These are phyloP conservation scores for Pachliopta kotzebuea DNA, from an alignment of 2,888 invertebrate genomes.

Conservation along the genomic window DNA sequence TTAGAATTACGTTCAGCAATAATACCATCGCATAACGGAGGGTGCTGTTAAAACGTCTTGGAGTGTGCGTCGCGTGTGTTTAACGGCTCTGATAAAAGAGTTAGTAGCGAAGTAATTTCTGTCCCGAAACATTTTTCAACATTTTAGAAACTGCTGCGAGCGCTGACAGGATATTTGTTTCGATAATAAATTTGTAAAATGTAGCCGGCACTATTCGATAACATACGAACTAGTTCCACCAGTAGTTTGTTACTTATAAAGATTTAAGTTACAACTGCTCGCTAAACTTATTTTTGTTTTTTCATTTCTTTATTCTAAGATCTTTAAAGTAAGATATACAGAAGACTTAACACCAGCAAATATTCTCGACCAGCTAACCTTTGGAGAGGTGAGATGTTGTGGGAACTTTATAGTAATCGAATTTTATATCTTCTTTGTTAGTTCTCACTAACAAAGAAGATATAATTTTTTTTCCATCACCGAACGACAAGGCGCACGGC, in stretches of 20 bases:
- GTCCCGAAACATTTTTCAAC: conserved; percentile 13
- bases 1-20: not conserved
- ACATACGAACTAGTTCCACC: not conserved
- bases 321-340: too few relatives aligned
- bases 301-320: too few relatives aligned
- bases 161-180: conserved; percentile 23
- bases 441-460: too few relatives aligned
- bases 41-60: conserved; percentile 7
- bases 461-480: too few relatives aligned
- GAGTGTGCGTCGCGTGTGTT: conserved; percentile 13
- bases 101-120: conserved; percentile 18
- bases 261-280: too few relatives aligned
- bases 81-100: conserved; percentile 17
- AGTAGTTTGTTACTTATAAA: not conserved
- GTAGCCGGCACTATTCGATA: conserved; percentile 1
- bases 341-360: too few relatives aligned
- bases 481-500: too few relatives aligned
- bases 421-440: too few relatives aligned
- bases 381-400: too few relatives aligned
- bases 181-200: conserved; percentile 16
- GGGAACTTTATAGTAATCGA: too few relatives aligned
- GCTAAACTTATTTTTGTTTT: too few relatives aligned
- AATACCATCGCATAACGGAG: conserved; percentile 7
- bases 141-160: conserved; percentile 14
- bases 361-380: too few relatives aligned